Base-by-base conservation (phyloP, 2,113 vertebrate species). In the Chaetodon auriga region DNA sequence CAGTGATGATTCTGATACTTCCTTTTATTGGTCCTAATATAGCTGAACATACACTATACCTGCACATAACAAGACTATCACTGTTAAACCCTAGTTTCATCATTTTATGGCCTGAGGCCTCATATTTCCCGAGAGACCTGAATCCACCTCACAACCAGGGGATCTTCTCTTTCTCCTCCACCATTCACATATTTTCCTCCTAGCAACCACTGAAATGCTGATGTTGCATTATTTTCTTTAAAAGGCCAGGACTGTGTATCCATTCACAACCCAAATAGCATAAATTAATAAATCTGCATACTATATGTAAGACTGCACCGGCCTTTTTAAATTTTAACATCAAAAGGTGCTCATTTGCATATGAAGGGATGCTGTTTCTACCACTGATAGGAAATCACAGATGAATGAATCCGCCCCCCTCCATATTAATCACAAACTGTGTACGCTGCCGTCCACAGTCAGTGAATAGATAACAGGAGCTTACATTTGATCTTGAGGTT, bases 241-340 rank as follows among this genome's bases (percentile, higher is more conserved):
- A 80, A 86, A 81, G 58, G 35, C 66, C 45, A 51, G 21, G 51
- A 73, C 36, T 60, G 19, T 77, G 45, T 58, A 46, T 81, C 43
- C 66, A 61, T 75, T 74, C 83, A 86, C 43, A 65, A 80, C 54
- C 58, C 58, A 72, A 85, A 85, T 41, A 54, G 81, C 82, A 91
- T 84, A 78, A 79, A 88, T 89, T 19, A 86, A 81, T 90, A 83
- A 89, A 90, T 90, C 57, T 82, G 80, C 78, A 87, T 81, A 70
- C 16, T 15, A 85, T 78, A 78, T 80, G 80, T 81, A 49, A 83
- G 43, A 49, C 36, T 65, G 49, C 48, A 64, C 23, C 9, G 1
- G 51, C 38, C 38, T 45, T 76, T 77, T 82, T 49, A 48, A n/a
- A 57, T 85, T 85, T 71, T 38, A 82, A 82, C 85, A 64, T 82